Evolutionary conservation across 2,797 vertebrate genomes (phyloP), one percentile per base, ranked within the genome.

Genomic region (Sebastes trivittatus): DNA sequence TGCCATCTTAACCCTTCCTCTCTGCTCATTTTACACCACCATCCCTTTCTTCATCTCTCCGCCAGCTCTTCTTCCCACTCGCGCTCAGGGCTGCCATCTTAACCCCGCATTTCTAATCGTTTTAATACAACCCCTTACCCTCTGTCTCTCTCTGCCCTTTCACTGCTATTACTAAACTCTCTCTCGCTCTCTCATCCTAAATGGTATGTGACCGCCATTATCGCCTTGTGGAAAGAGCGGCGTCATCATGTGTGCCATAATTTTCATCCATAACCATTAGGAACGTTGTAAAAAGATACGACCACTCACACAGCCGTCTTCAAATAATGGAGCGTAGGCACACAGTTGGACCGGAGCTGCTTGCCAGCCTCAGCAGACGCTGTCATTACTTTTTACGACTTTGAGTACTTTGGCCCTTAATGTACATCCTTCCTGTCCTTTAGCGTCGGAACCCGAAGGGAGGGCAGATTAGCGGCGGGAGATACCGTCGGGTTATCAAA

Each of bases 181-280:
- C 64, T 49, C 22, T 55, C 87, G 66, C 78, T 59, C 88, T 55
- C 62, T 52, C 22, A 1, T 71, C 78, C 87, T 75, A 75, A 90
- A 91, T 89, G 88, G 83, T 81, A 84, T 84, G 87, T 80, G 85
- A 91, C 87, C 68, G 77, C 88, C 85, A 93, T 93, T 92, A 94
- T 88, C 58, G 80, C 87, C 84, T 56, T 11, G 80, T 60, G 90
- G 87, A 90, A 92, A 94, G 77, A 91, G 83, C 82, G 23, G 67
- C 69, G 80, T 88, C 91, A 90, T 93, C 85, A 73, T 75, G 80
- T 68, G 88, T 29, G 88, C 88, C 89, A 86, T 93, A 87, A 85
- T 93, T 89, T 93, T 88, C 89, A 75, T 87, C 89, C 92, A 92
- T 92, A 89, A 89, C 90, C 91, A 94, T 94, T 94, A 93, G 76